Conservation (phyloP, 1,140 invertebrate genomes). For the Chrysomallon squamiferum region DNA sequence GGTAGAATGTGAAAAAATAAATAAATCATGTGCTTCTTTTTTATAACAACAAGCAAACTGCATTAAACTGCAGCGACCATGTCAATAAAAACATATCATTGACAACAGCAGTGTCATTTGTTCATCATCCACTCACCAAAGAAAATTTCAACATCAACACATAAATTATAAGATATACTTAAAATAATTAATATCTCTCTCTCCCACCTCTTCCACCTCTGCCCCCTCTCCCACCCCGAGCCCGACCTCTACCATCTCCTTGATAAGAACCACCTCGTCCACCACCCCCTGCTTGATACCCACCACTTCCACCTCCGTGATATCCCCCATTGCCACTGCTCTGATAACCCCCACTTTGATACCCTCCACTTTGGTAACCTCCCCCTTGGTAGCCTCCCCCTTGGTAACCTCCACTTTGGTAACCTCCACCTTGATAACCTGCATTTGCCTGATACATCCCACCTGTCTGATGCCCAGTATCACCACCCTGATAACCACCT, state of each 20-base stretch:
- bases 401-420: conserved; percentile 20
- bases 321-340: not conserved
- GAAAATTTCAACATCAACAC: no score
- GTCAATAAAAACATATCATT: no score
- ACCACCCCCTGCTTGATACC: conserved; percentile 10
- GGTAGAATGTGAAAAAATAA: no score
- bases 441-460: conserved; percentile 4
- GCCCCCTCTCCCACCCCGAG: not conserved
- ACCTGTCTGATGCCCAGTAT: conserved; percentile 19
- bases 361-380: conserved; percentile 13
- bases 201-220: conserved; percentile 24
- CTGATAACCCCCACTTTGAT: conserved; percentile 7
- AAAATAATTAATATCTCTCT: not conserved
- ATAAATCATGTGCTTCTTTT: no score
- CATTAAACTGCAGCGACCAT: no score
- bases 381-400: conserved; percentile 15
- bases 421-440: conserved; percentile 7
- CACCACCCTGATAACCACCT: conserved; percentile 23
- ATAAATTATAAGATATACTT: no score
- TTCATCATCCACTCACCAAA: no score
- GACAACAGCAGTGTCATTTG: no score
- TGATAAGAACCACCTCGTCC: conserved; percentile 18
- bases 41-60: no score
- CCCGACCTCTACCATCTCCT: conserved; percentile 16
- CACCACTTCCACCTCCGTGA: conserved; percentile 7